Base-by-base conservation (phyloP, 2,797 vertebrate genomes). In the Mionectes olivaceus region DNA sequence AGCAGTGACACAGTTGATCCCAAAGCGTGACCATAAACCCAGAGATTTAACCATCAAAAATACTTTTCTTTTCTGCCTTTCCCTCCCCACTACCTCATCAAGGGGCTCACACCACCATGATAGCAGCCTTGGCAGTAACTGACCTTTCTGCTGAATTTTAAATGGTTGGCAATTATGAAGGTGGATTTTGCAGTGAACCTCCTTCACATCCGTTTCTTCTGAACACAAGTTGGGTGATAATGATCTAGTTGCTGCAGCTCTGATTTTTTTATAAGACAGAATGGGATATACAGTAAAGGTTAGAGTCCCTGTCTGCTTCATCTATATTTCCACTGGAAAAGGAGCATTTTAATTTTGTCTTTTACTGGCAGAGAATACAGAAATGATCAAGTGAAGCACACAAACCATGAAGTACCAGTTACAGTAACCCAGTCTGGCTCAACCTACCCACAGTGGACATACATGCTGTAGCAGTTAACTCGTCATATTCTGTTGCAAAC, bases 141-240 rank as follows among this genome's bases (percentile, higher is more conserved):
- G 41, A 77, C 52, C 32, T 85, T 87, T 69, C 60, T 87, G n/a
- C 50, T 76, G 55, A 73, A 84, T 92, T 89, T 92, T 61, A 63
- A 79, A 18, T 87, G 27, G 3, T 68, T 92, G 39, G 35, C 67
- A 59, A 1, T 91, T 76, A 74, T 53, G 30, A 21, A 57, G 59
- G 43, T 91, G 50, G n/a, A 82, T 93, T 55, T 92, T 89, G 21
- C 43, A 59, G 5, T 80, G 33, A 73, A 30, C 17, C 70, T 95
- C 7, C 19, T 63, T 92, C 27, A 55, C 24, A 32, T 73, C 8
- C 11, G 4, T 44, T 91, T 82, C 18, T 61, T 82, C 19, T 55
- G 75, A 92, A 23, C 44, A 23, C 19, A 32, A 19, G 30, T 50
- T 57, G 35, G 22, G 10, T 87, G 25, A 5, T 87, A 93, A 88